These are phyloP conservation scores for Drosophila paucipuncta DNA, from an alignment of 2,888 invertebrate genomes.

Conservation along the genomic window DNA sequence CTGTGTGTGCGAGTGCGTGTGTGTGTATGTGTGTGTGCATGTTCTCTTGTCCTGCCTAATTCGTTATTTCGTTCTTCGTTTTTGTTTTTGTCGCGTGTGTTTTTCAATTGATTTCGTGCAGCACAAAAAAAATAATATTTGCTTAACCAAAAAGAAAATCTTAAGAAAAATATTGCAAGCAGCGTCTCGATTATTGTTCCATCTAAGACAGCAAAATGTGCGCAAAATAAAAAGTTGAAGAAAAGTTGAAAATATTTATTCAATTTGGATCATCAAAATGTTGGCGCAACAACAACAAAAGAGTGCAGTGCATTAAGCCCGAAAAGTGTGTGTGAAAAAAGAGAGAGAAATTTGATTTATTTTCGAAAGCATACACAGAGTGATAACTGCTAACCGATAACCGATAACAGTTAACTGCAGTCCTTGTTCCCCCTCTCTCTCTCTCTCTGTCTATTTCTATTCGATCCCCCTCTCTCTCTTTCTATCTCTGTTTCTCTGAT, in stretches of 20 bases:
- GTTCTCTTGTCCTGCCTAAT: constrained; percentile 39
- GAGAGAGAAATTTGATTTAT: neutral
- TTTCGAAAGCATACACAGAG: neutral
- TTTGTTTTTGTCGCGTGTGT: constrained; percentile 31
- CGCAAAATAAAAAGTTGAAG: constrained; percentile 20
- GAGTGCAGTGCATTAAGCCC: constrained; percentile 36
- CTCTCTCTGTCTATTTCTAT: neutral
- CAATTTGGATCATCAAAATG: constrained; percentile 38
- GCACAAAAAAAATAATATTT: constrained; percentile 23
- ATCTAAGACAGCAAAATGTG: constrained; percentile 40
- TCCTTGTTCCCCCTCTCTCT: neutral
- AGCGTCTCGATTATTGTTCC: constrained; percentile 5
- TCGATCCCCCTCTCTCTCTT: constrained; percentile 8
- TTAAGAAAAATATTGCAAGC: constrained; percentile 35
- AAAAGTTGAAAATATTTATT: constrained; percentile 3
- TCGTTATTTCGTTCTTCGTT: constrained; percentile 31
- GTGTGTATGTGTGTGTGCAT: constrained; percentile 5
- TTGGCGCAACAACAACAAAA: constrained; percentile 7
- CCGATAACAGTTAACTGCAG: constrained; percentile 2
- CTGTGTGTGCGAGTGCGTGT: constrained; percentile 16
- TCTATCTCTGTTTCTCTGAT: constrained; percentile 20
- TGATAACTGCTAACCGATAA: neutral
- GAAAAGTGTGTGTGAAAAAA: constrained; percentile 19
- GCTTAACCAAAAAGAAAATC: constrained; percentile 46
- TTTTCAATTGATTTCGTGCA: constrained; percentile 50